Percentiles rank a stretch among this genome's conserved stretches.
These are phyloP conservation scores for Anguilla pacifica DNA, from an alignment of 2,797 vertebrate genomes.

Conservation along the genomic window DNA sequence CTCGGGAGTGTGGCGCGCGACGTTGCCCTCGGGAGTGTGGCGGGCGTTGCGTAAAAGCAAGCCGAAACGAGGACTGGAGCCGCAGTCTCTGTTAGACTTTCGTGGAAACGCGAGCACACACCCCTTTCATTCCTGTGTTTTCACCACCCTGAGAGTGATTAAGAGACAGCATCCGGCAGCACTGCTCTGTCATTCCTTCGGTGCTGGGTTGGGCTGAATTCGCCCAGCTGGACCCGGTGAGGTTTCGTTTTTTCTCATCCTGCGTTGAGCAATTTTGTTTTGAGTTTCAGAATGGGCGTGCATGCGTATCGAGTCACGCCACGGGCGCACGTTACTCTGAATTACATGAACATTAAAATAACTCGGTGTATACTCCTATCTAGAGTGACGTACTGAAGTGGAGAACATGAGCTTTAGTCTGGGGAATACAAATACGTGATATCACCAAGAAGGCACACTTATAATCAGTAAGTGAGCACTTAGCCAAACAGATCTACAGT, in stretches of 20 bases:
- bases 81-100: conserved; percentile 45
- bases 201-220: neutral
- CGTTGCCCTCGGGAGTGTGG: no score
- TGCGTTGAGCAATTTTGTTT: neutral
- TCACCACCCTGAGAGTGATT: neutral
- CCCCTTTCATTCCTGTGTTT: conserved; percentile 40
- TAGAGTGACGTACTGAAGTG: neutral
- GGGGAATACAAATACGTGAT: neutral
- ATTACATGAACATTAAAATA: neutral
- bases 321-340: neutral
- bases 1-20: no score
- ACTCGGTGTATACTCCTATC: neutral
- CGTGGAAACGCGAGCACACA: conserved; percentile 54
- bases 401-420: neutral
- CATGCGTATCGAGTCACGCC: neutral
- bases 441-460: neutral
- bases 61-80: conserved; percentile 50
- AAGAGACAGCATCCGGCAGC: neutral
- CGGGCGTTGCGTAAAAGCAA: conserved; percentile 33
- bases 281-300: neutral
- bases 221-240: neutral
- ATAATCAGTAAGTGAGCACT: no score
- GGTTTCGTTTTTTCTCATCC: neutral
- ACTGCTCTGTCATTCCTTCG: neutral
- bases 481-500: no score